These are phyloP conservation scores for Dasysyrphus tricinctus DNA, from an alignment of 2,888 invertebrate genomes.

Conservation along the genomic window DNA sequence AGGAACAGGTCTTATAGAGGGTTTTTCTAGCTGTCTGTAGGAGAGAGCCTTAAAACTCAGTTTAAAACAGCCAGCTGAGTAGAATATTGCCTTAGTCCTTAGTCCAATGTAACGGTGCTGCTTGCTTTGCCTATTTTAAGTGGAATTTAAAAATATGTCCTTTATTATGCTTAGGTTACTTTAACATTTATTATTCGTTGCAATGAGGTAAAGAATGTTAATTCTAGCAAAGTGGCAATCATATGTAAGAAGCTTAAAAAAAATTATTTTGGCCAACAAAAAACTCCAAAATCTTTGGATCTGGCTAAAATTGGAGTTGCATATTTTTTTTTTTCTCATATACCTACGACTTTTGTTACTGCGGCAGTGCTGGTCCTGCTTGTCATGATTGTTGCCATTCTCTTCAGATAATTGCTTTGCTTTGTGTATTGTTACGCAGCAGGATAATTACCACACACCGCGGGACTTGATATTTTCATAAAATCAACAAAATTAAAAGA, in stretches of 20 bases:
- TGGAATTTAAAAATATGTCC: no score
- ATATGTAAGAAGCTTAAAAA: background rate
- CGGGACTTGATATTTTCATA: slow-evolving; percentile 60
- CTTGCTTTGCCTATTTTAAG: no score
- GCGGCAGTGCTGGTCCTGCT: background rate
- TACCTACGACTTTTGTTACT: background rate
- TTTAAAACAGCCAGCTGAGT: no score
- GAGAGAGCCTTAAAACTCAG: no score
- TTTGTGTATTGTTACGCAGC: slow-evolving; percentile 48
- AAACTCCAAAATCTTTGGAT: background rate
- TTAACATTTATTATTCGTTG: no score
- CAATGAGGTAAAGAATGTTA: no score
- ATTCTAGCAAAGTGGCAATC: background rate
- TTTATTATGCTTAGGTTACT: no score
- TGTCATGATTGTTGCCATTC: slow-evolving; percentile 32
- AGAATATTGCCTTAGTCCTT: no score
- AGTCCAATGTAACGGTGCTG: no score
- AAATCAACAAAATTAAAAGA: slow-evolving; percentile 69
- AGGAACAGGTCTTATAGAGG: no score
- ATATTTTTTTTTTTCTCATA: background rate
- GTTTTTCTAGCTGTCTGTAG: no score
- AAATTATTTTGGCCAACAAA: background rate
- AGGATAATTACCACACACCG: slow-evolving; percentile 32
- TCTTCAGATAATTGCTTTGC: slow-evolving; percentile 61
- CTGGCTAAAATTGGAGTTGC: background rate